phyloP scores from a whole-genome alignment of 2,113 vertebrate genomes.

The Castor canadensis region DNA sequence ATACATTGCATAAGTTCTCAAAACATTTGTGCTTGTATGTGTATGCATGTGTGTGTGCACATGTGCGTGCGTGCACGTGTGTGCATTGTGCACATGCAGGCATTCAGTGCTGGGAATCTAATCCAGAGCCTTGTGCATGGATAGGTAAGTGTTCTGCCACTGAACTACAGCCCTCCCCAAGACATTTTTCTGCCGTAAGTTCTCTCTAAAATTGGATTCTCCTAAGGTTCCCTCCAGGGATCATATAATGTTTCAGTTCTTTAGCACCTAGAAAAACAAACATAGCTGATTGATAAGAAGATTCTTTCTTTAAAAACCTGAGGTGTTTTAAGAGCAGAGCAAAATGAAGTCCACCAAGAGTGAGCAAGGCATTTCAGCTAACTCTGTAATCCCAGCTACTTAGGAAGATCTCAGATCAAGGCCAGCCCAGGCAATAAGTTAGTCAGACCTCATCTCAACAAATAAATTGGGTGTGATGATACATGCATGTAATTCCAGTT shows the following conservation, averaged over 20 bases:
- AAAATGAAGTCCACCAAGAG: neutral
- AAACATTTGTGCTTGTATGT: neutral
- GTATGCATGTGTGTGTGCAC: neutral
- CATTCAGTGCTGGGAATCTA: neutral
- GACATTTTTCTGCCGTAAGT: neutral
- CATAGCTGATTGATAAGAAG: neutral
- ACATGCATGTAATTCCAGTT: too few species aligned
- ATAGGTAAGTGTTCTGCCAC: neutral
- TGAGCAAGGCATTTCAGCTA: neutral
- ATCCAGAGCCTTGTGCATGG: too few species aligned
- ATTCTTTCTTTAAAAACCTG: neutral
- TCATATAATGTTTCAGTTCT: neutral
- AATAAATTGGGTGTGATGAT: too few species aligned
- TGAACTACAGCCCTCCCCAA: neutral
- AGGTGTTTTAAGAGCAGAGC: neutral
- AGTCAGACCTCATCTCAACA: too few species aligned
- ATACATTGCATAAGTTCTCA: neutral
- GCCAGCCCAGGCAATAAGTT: too few species aligned
- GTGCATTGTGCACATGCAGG: too few species aligned
- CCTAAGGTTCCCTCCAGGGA: neutral
- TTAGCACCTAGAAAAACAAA: slow-evolving; percentile 10
- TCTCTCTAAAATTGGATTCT: slow-evolving; percentile 24
- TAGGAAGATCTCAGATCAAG: too few species aligned
- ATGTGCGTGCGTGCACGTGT: neutral
- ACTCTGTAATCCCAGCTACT: too few species aligned